These are phyloP conservation scores for Tragelaphus imberbis DNA, from an alignment of 2,113 vertebrate genomes.

Conservation along the genomic window DNA sequence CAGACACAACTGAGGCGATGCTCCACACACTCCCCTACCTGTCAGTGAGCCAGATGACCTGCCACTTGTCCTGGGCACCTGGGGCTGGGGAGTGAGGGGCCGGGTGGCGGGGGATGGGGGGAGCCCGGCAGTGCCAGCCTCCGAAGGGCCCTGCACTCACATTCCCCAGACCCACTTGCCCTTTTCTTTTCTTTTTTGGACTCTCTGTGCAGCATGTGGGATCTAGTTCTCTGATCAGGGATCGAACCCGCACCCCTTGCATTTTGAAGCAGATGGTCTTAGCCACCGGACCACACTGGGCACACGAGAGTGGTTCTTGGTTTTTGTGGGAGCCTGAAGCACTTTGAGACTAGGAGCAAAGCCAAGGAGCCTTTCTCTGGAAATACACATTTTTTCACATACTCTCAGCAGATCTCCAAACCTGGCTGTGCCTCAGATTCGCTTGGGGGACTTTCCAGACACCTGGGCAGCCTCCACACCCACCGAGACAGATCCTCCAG, in stretches of 20 bases:
- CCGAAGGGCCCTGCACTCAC: not conserved
- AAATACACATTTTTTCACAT: not conserved
- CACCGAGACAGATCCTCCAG: not conserved
- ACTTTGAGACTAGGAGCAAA: not conserved
- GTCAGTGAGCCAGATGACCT: not conserved
- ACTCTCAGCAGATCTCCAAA: not conserved
- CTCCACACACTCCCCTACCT: not conserved
- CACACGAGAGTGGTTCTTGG: not conserved
- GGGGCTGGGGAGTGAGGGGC: not conserved
- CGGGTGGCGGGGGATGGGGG: not conserved
- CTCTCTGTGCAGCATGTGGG: not conserved
- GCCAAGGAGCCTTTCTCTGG: not conserved
- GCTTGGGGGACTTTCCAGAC: not conserved
- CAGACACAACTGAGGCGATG: not conserved
- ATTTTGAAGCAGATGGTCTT: not conserved
- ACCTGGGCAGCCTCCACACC: not conserved
- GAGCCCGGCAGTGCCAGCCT: not conserved
- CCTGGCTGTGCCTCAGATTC: not conserved
- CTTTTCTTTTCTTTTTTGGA: not conserved
- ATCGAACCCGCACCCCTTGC: accelerated
- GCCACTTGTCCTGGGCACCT: not conserved
- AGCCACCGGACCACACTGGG: not conserved
- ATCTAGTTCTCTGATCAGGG: not conserved
- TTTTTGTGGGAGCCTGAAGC: not conserved
- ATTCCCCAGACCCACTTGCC: not conserved